Evolutionary conservation across 2,888 invertebrate genomes (phyloP), one percentile per base, ranked within the genome.

Genomic region (Dryobota labecula): DNA sequence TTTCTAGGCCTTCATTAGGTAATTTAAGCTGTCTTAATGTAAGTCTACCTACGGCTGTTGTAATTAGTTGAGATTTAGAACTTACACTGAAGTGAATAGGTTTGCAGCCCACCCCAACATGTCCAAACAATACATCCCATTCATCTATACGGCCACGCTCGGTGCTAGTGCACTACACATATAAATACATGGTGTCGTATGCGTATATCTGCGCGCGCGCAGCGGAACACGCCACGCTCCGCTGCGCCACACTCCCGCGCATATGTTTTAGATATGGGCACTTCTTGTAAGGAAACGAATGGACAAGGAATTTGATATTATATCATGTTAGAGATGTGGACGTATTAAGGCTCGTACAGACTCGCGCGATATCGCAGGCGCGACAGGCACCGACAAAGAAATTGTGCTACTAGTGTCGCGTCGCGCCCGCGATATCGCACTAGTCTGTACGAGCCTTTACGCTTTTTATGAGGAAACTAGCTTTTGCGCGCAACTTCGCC

Each of bases 151-250:
- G 38, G n/a, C 27, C 27, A 66, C 41, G 20, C 11, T 38, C 36
- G n/a, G 27, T 41, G 45, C 30, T 15, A 18, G n/a, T 47, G 47
- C 45, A 60, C 51, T 36, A 57, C 56, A 53, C 11, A 8, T 27
- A n/a, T n/a, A n/a, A 47, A 38, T 54, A 49, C 11, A 62, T 24
- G 41, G 64, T 74, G 65, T 57, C 33, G 45, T 49, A 56, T 64
- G 80, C 47, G 33, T 57, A 54, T 49, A 65, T n/a, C 33, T 36
- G 51, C 58, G 80, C 38, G 74, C 45, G 74, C 65, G 84, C 83
- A 83, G 83, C 80, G 83, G 83, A 80, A 75, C 83, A 70, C 13
- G 38, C 13, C 53, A 53, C 63, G 84, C 67, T 61, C 56, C 61
- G 57, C 43, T 60, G 83, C 63, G 51, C 72, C 38, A 49, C 70